These are phyloP conservation scores for Raja brachyura DNA, from an alignment of 2,113 vertebrate species.

Conservation along the genomic window DNA sequence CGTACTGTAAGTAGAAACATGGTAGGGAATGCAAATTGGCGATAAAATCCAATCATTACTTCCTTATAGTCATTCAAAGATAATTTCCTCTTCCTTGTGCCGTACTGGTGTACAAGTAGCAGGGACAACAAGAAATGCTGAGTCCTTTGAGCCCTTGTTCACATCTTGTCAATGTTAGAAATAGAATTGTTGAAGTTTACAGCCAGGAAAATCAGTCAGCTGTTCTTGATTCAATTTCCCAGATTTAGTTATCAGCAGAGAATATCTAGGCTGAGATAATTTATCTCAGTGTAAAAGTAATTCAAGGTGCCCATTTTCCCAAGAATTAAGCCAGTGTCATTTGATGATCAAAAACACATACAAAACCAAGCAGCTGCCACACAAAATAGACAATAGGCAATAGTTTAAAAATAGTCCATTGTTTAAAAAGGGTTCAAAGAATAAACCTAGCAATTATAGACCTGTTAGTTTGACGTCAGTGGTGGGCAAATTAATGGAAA, in stretches of 20 bases:
- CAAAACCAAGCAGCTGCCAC: background rate
- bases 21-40: background rate
- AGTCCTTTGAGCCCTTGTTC: background rate
- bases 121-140: background rate
- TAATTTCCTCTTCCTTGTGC: background rate
- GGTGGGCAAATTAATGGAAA: no score
- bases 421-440: no score
- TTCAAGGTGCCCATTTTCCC: background rate
- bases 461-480: no score
- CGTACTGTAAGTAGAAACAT: background rate
- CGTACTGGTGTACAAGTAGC: background rate
- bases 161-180: background rate
- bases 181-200: background rate
- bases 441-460: no score
- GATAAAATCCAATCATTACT: background rate
- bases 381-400: no score
- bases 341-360: background rate
- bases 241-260: background rate
- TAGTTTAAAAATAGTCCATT: no score
- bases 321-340: background rate
- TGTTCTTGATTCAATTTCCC: no score
- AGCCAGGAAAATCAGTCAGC: no score
- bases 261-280: background rate
- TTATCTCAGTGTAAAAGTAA: background rate
- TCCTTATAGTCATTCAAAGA: background rate